Evolutionary conservation across 2,888 invertebrate genomes (phyloP), one percentile per base, ranked within the genome.

Genomic region (Mythimna impura): DNA sequence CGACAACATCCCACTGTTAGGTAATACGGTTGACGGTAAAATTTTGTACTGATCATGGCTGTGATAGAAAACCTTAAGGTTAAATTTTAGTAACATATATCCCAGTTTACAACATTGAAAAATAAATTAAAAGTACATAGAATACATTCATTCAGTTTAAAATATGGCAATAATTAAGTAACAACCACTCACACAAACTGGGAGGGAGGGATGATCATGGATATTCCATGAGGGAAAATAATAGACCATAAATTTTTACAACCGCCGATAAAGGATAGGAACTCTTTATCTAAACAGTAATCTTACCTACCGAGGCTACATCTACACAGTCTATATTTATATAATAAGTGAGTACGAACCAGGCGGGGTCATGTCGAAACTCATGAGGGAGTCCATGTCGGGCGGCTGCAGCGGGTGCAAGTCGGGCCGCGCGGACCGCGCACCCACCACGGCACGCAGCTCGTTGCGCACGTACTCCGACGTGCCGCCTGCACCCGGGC

Each of bases 391-490:
- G 90, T 98, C 98, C 89, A 98, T 96, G 90, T 98, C 98, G 73
- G 97, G 97, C 71, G 93, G 91, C 90, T 97, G 97, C 87, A 94
- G 84, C 97, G 96, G 88, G 87, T 94, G 96, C 86, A 94, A 89
- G 86, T 93, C 95, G 90, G 93, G 96, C 86, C 91, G 96, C 84
- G 96, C 96, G 52, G 98, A 98, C 89, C 99, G 97, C 70, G 98
- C 98, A 84, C 98, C 98, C 76, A 99, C 99, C 81, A 98, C 98
- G 65, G 98, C 98, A 87, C 99, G 97, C 89, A 99, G 96, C 95
- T 99, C 99, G 95, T 99, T 98, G 90, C 99, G 97, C 86, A 99
- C 99, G 95, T 98, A 99, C 95, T 99, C 99, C 66, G 98, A 98
- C 76, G 97, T 97, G 92, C 97, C 97, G 89, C 84, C 82, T 55